These are phyloP conservation scores for Notechis scutatus DNA, from an alignment of 2,113 vertebrate genomes.

Conservation along the genomic window DNA sequence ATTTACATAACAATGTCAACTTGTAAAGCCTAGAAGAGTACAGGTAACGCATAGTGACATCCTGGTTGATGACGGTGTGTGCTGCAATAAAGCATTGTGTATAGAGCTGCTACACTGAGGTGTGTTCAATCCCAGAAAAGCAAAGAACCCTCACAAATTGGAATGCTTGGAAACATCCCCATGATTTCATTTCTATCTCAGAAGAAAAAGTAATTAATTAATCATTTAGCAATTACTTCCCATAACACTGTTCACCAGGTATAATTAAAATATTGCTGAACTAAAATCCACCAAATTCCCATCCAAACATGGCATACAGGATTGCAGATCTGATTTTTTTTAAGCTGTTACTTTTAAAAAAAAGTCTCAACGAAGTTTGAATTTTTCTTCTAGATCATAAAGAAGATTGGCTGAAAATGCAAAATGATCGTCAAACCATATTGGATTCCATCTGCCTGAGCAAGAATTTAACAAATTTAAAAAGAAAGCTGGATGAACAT, in stretches of 20 bases:
- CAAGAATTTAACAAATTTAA: conserved; percentile 28
- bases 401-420: conserved; percentile 49
- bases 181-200: neutral
- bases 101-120: neutral
- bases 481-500: neutral
- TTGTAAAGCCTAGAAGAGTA: neutral
- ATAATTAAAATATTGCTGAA: neutral
- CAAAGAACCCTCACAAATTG: neutral
- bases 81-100: neutral
- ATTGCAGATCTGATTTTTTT: neutral
- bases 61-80: neutral
- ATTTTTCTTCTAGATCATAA: neutral
- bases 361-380: neutral
- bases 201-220: neutral
- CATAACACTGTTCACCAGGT: neutral
- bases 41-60: neutral
- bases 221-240: neutral
- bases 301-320: neutral
- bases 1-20: neutral
- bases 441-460: conserved; percentile 48
- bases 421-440: conserved; percentile 36
- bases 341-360: neutral
- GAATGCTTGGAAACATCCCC: neutral
- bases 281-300: neutral
- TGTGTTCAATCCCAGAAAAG: neutral